Base-by-base conservation (phyloP, 1,140 invertebrate species). In the Drosophila willistoni region DNA sequence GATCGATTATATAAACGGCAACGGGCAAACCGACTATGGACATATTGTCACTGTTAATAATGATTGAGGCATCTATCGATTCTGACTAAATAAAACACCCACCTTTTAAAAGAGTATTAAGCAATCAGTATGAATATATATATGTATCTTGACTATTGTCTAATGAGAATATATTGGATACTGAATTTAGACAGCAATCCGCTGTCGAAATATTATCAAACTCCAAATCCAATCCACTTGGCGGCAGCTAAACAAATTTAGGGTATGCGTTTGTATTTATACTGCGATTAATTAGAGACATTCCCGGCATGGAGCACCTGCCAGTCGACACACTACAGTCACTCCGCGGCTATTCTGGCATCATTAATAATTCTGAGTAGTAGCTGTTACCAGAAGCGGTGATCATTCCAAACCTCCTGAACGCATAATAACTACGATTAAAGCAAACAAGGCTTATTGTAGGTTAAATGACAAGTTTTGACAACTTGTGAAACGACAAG, bases 381-480 rank as follows among this genome's bases (percentile, higher is more conserved):
- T 29, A 17, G 29, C 17, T 51, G 44, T 17, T 47, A 47, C 14
- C 2, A 42, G 73, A 36, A 72, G 67, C 61, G 60, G 76, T 34
- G 14, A 29, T 44, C 71, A 34, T 64, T 66, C 70, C 65, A 75
- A 86, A 75, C 81, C 70, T 67, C 64, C 71, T 73, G 74, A 81
- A 90, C 78, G 81, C 83, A 91, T 91, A 91, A 91, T 90, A 91
- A 91, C 90, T 67, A 79, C 90, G 90, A 91, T 91, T 91, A 91
- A 91, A 91, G 81, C 90, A 85, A 91, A 91, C 90, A 90, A 91
- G 86, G 86, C 77, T 91, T 87, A 91, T 91, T 91, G 90, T 91
- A 90, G 90, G 90, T 90, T 91, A 91, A 91, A 91, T 91, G 90
- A 91, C 90, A 91, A 91, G 83, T 91, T 91, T 91, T 91, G 90